These are phyloP conservation scores for Origma solitaria DNA, from an alignment of 2,113 vertebrate species.

Conservation along the genomic window DNA sequence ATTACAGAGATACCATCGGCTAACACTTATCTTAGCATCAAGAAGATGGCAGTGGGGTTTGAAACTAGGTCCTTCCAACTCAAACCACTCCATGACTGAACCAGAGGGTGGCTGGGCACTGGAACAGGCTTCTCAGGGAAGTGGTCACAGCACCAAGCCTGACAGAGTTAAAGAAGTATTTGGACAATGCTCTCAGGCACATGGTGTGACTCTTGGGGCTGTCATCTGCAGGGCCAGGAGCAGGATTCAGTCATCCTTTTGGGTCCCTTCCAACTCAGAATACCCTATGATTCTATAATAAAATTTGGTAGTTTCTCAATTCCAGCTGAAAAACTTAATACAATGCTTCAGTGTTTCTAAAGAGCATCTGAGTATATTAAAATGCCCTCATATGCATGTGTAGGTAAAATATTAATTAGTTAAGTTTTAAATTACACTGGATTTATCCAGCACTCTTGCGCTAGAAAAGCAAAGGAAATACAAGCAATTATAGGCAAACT, in stretches of 20 bases:
- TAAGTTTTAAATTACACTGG: background rate
- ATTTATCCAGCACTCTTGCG: background rate
- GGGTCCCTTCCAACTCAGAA: background rate
- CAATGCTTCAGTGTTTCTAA: background rate
- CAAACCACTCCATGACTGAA: background rate
- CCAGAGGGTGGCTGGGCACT: background rate
- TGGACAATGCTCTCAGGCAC: background rate
- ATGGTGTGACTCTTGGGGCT: background rate
- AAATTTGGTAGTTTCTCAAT: background rate
- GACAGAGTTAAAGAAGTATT: background rate
- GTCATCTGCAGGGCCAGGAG: background rate
- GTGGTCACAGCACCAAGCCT: background rate
- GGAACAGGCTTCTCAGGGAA: background rate
- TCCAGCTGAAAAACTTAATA: background rate
- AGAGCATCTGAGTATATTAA: background rate
- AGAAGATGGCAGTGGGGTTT: background rate
- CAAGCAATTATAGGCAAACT: constrained; percentile 9
- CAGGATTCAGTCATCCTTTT: background rate
- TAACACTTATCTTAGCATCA: background rate
- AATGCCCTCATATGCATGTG: background rate
- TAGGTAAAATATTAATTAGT: background rate
- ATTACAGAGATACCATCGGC: background rate
- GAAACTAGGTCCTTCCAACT: background rate
- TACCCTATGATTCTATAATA: background rate
- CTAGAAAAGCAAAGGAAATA: background rate